Evolutionary conservation across 1,140 invertebrate species (phyloP).

Genomic region (Formica exsecta): DNA sequence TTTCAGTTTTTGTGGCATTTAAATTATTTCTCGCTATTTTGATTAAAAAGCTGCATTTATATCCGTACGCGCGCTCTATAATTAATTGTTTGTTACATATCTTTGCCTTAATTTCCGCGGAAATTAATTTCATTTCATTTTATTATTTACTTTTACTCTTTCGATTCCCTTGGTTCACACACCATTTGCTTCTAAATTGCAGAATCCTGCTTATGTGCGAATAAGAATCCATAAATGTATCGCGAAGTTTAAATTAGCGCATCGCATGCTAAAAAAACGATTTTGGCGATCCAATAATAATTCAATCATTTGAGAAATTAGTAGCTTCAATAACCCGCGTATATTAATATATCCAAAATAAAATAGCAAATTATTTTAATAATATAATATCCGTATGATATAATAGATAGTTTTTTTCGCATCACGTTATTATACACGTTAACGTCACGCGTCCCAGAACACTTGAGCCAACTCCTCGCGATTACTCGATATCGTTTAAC

Average conservation of each 20-base stretch:
- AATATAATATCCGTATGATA: not conserved
- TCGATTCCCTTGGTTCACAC: not conserved
- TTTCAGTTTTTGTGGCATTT: not conserved
- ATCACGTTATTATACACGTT: not conserved
- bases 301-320: not conserved
- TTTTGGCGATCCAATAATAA: not conserved
- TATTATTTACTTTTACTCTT: not conserved
- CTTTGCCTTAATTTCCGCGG: not conserved
- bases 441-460: conserved; percentile 4
- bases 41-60: not conserved
- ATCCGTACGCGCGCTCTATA: not conserved
- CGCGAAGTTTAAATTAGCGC: not conserved
- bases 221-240: not conserved
- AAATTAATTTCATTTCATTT: not conserved
- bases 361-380: conserved; percentile 20
- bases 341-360: not conserved
- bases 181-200: not conserved
- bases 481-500: conserved; percentile 6
- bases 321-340: no score
- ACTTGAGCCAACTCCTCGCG: not conserved
- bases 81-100: not conserved
- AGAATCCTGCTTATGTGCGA: not conserved
- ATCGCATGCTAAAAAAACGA: not conserved
- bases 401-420: not conserved
- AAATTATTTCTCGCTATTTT: conserved; percentile 9